Evolutionary conservation across 2,113 vertebrate genomes (phyloP), one percentile per base, ranked within the genome.

Genomic region (Guaruba guarouba): DNA sequence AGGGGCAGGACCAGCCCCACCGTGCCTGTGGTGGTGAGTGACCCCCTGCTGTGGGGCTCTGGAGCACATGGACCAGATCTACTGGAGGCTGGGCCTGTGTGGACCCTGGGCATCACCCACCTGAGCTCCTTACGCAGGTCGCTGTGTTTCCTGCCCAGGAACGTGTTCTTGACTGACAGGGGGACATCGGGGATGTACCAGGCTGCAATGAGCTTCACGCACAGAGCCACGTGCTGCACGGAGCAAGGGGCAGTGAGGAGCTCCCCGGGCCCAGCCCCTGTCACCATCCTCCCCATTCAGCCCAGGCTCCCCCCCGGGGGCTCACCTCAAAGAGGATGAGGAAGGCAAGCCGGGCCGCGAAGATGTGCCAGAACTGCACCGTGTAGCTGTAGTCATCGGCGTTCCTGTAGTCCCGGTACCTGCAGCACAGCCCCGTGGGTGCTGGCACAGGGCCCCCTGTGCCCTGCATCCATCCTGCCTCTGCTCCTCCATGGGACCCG

Each of bases 271-370:
- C 35, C 74, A 54, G 10, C 39, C 59, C 31, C 28, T 8, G 59
- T n/a, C 2, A 2, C 20, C 1, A 2, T 10, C 22, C 31, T 67
- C 37, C 27, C 1, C 2, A 0, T 2, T 14, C 16, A 44, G 16
- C 51, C n/a, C n/a, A 5, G 27, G n/a, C 41, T 24, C 55, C 52
- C 17, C 66, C 37, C 28, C 0, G 0, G 24, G 46, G 1, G 4
- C 90, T 77, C 63, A 96, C 99, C 98, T 99, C 99, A 22, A 99
- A 99, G 77, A 99, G 94, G 92, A 99, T 98, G 86, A 99, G 97
- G 55, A 99, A 99, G 90, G 97, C 98, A 28, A 99, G 98, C 10
- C 99, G 98, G 66, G 98, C 97, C 6, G 99, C 99, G 8, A 99
- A 90, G 68, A 99, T 98, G 78, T 98, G 94, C 99, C 99, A 99